phyloP scores from a whole-genome alignment of 1,140 invertebrate genomes.

The Hydropsyche tenuis region DNA sequence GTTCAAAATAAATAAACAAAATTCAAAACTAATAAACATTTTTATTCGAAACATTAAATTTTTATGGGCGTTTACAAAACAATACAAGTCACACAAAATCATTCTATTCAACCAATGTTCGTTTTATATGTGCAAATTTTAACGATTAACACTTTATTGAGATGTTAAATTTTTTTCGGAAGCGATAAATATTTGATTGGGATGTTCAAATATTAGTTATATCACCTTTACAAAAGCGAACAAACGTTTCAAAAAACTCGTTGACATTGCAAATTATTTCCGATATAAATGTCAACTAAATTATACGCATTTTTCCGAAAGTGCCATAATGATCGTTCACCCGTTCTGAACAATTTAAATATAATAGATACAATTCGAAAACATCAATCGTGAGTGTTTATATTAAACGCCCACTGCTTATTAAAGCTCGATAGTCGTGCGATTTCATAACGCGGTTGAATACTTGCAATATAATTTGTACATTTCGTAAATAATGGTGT shows the following conservation, averaged over 20 bases:
- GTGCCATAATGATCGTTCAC: slow-evolving; percentile 1
- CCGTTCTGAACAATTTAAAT: not conserved
- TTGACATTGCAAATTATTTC: slow-evolving; percentile 5
- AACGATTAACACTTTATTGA: not conserved
- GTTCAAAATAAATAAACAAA: too few species aligned
- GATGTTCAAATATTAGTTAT: too few species aligned
- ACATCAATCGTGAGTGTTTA: not conserved
- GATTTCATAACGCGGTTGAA: too few species aligned
- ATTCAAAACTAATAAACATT: too few species aligned
- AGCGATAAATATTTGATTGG: too few species aligned
- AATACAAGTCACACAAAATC: not conserved
- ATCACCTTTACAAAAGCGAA: not conserved
- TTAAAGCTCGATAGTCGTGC: too few species aligned
- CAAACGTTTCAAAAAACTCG: not conserved
- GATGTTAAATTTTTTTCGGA: too few species aligned
- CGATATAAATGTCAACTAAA: slow-evolving; percentile 7
- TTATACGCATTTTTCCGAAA: slow-evolving; percentile 6
- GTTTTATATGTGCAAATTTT: slow-evolving; percentile 6
- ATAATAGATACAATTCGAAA: not conserved
- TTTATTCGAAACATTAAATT: too few species aligned
- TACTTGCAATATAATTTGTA: too few species aligned
- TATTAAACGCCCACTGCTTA: not conserved
- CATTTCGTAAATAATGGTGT: too few species aligned
- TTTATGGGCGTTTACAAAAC: too few species aligned
- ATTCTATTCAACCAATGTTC: not conserved